phyloP scores from a whole-genome alignment of 53 echinoderm and acorn worm species.

The Paracentrotus lividus region DNA sequence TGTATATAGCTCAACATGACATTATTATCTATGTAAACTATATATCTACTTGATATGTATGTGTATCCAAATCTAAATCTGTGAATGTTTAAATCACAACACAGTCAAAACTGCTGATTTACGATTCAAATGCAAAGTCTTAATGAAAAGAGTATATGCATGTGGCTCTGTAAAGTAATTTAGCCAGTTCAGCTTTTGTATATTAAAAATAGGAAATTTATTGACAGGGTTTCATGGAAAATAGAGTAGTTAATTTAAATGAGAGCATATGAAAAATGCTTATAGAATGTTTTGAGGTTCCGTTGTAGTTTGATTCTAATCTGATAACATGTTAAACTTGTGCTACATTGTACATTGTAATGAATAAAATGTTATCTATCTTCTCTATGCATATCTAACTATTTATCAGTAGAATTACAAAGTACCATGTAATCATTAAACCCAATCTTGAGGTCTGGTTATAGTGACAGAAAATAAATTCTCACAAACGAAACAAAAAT shows the following conservation, averaged over 20 bases:
- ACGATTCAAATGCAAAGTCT: too few relatives aligned
- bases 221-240: neutral
- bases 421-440: constrained; percentile 3
- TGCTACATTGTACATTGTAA: neutral
- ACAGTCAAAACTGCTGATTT: too few relatives aligned
- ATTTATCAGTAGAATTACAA: constrained; percentile 38
- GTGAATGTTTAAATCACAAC: too few relatives aligned
- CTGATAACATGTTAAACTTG: neutral
- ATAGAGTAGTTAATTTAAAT: neutral
- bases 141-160: too few relatives aligned
- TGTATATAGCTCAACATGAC: constrained; percentile 32
- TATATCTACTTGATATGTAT: constrained; percentile 15
- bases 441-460: too few relatives aligned
- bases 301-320: neutral
- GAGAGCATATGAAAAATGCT: neutral
- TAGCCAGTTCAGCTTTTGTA: neutral
- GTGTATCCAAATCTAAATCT: neutral
- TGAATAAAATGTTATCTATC: constrained; percentile 16
- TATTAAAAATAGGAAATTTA: neutral
- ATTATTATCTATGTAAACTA: constrained; percentile 28
- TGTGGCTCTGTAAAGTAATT: neutral
- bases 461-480: too few relatives aligned
- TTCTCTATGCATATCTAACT: constrained; percentile 60
- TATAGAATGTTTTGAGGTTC: neutral
- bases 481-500: too few relatives aligned